Conservation (phyloP, 2,888 invertebrate genomes). For the Cacoxenus indagator region DNA sequence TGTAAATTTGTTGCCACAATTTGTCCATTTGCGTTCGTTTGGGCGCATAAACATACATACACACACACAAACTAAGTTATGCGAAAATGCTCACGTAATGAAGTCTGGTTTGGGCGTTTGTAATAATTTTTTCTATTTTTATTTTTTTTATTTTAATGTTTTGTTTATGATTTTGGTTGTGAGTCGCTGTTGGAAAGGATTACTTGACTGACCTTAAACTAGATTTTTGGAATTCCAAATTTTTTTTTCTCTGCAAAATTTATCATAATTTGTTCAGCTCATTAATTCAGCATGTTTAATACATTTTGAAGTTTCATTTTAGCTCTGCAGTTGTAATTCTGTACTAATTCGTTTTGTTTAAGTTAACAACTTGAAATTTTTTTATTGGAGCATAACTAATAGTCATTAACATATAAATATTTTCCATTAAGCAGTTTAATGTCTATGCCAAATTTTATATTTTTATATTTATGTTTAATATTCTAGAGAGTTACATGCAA, state of each 20-base stretch:
- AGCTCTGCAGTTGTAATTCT: no score
- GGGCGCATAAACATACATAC: background rate
- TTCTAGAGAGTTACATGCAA: no score
- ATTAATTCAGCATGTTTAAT: background rate
- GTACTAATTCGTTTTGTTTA: no score
- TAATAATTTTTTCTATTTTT: background rate
- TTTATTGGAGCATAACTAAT: no score
- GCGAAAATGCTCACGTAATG: background rate
- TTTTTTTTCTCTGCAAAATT: background rate
- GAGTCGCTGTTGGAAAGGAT: slow-evolving; percentile 14
- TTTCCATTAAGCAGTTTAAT: no score
- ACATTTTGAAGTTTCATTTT: no score
- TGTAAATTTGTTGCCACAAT: slow-evolving; percentile 15
- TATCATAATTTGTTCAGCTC: background rate
- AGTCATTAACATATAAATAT: no score
- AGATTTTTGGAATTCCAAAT: slow-evolving; percentile 19
- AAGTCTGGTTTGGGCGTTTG: slow-evolving; percentile 5
- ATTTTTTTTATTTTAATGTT: background rate
- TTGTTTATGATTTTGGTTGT: slow-evolving; percentile 5
- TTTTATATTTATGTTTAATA: no score
- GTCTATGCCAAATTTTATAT: no score
- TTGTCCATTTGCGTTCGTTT: slow-evolving; percentile 14
- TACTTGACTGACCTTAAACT: slow-evolving; percentile 22
- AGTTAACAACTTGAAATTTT: no score
- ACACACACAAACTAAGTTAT: background rate